A percentile compares a stretch with the other conserved stretches of the same genome.
These are phyloP conservation scores for Grantiella picta DNA, from an alignment of 2,113 vertebrate species.

Conservation along the genomic window DNA sequence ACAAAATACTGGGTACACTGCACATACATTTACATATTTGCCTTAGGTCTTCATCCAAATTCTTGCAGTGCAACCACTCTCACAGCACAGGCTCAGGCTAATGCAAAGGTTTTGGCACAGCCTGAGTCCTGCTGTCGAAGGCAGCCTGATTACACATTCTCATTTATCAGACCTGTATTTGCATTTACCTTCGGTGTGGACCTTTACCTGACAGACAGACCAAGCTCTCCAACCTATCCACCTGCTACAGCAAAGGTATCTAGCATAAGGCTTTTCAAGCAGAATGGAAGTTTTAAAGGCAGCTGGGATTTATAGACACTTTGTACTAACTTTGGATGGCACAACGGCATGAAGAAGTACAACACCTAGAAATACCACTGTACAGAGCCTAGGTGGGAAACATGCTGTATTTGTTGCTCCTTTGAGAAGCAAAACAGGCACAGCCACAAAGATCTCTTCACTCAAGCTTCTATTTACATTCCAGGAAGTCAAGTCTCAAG, in stretches of 20 bases:
- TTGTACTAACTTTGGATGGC: neutral
- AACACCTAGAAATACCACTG: neutral
- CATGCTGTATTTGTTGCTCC: neutral
- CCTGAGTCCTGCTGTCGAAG: neutral
- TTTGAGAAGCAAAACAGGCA: neutral
- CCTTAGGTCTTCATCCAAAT: neutral
- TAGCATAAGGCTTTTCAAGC: neutral
- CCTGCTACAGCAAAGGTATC: neutral
- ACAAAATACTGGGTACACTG: neutral
- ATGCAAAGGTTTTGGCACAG: neutral
- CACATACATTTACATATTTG: neutral
- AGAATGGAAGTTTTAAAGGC: neutral
- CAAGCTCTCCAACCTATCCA: neutral
- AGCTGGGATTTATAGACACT: neutral
- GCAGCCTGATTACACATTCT: neutral
- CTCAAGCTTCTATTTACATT: neutral
- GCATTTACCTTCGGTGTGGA: neutral
- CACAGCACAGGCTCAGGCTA: neutral
- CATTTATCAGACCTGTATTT: neutral
- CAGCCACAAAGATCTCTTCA: neutral
- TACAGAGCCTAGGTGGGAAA: neutral
- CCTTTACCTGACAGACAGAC: neutral
- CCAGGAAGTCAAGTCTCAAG: neutral
- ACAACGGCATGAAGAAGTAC: accelerated
- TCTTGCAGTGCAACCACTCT: neutral